A percentile compares a stretch with the other conserved stretches of the same genome.
Evolutionary conservation across 2,113 vertebrate genomes (phyloP).

Genomic region (Plestiodon gilberti): DNA sequence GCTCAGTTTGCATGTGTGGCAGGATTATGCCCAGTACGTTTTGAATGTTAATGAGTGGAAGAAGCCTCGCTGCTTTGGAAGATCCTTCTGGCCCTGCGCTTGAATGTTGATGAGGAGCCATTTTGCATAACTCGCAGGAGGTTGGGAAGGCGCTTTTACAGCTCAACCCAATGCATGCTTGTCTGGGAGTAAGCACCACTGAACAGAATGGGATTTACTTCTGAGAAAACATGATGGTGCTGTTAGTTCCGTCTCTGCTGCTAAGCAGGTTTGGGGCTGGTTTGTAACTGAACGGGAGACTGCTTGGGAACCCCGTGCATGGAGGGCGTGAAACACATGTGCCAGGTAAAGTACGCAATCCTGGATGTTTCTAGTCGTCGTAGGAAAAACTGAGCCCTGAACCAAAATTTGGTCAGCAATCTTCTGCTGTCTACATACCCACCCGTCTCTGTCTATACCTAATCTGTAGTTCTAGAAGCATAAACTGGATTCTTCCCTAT

Average conservation of each 20-base stretch:
- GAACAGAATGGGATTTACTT: too few species aligned
- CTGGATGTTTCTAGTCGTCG: neutral
- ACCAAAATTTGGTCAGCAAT: too few species aligned
- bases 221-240: neutral
- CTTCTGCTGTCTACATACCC: too few species aligned
- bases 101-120: neutral
- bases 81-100: neutral
- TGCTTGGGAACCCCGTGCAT: neutral
- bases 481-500: too few species aligned
- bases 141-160: neutral
- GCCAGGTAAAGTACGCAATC: neutral
- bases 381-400: too few species aligned
- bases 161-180: too few species aligned
- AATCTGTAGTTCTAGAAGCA: too few species aligned
- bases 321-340: neutral
- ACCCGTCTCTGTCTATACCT: too few species aligned
- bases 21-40: slow-evolving; percentile 1
- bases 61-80: slow-evolving; percentile 9
- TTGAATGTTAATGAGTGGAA: slow-evolving; percentile 12
- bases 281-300: neutral
- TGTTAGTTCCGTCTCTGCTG: neutral
- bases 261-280: neutral
- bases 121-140: neutral
- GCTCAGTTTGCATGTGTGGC: neutral
- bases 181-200: too few species aligned